A percentile compares a stretch with the other conserved stretches of the same genome.
These are phyloP conservation scores for Lagothrix lagotricha DNA, from an alignment of 2,797 vertebrate species.

Conservation along the genomic window DNA sequence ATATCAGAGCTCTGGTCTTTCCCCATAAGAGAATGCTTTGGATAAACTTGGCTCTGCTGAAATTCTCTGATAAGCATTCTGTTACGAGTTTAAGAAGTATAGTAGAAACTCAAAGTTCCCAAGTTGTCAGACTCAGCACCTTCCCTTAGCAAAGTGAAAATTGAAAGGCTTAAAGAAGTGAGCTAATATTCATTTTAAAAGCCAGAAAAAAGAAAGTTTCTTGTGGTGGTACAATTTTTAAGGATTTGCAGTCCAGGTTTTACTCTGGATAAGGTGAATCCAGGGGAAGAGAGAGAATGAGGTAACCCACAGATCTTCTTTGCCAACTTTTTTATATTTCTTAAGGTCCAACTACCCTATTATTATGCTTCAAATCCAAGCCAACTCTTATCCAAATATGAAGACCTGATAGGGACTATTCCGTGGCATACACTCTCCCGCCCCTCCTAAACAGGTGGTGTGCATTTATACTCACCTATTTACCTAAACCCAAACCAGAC, in stretches of 20 bases:
- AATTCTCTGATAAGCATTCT: background rate
- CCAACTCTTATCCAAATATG: background rate
- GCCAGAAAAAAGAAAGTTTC: background rate
- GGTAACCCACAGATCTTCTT: background rate
- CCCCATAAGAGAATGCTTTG: background rate
- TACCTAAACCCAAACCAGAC: background rate
- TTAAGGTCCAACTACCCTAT: background rate
- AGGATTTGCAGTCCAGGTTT: background rate
- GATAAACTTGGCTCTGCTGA: background rate
- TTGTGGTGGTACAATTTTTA: background rate
- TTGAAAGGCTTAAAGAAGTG: background rate
- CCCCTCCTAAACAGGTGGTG: background rate
- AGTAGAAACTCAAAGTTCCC: background rate
- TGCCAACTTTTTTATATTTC: background rate
- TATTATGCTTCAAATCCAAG: background rate
- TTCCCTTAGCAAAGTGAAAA: background rate
- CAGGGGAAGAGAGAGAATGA: background rate
- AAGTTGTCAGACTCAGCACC: background rate
- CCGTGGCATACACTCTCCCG: rapidly evolving
- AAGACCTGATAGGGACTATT: background rate
- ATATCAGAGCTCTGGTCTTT: background rate
- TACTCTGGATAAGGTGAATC: background rate
- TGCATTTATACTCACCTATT: background rate
- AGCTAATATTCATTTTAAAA: background rate
- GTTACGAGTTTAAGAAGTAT: background rate